Conservation (phyloP, 30 jellyfish, hydroid and myxozoan genomes). For the Aurelia aurita region DNA sequence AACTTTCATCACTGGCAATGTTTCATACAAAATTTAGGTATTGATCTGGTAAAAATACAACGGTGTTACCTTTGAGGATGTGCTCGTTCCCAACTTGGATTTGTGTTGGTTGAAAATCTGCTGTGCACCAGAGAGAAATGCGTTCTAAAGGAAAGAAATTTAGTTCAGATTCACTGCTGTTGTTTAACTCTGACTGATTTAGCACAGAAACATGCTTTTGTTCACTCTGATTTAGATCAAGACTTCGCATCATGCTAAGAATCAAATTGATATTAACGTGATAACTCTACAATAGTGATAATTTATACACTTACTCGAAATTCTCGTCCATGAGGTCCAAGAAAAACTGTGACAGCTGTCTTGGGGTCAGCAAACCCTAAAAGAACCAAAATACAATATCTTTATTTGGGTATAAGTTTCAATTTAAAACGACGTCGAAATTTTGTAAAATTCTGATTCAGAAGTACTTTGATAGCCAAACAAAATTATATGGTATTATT, state of each 20-base stretch:
- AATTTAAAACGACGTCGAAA: too few relatives aligned
- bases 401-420: too few relatives aligned
- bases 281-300: too few relatives aligned
- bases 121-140: constrained; percentile 83
- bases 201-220: neutral
- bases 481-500: too few relatives aligned
- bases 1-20: too few relatives aligned
- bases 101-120: constrained; percentile 80
- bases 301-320: constrained; percentile 32
- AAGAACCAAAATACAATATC: neutral
- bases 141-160: constrained; percentile 36
- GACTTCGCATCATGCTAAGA: too few relatives aligned
- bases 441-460: too few relatives aligned
- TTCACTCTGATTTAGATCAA: neutral
- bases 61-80: constrained; percentile 75
- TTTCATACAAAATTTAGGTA: too few relatives aligned
- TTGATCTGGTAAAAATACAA: too few relatives aligned
- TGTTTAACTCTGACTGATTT: too few relatives aligned
- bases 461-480: too few relatives aligned
- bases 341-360: constrained; percentile 62
- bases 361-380: constrained; percentile 77
- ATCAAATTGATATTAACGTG: too few relatives aligned
- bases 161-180: neutral
- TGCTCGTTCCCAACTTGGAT: constrained; percentile 88
- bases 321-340: constrained; percentile 53